Percentiles rank a stretch among this genome's conserved stretches.
phyloP scores from a whole-genome alignment of 1,140 invertebrate species.

The Physella acuta region DNA sequence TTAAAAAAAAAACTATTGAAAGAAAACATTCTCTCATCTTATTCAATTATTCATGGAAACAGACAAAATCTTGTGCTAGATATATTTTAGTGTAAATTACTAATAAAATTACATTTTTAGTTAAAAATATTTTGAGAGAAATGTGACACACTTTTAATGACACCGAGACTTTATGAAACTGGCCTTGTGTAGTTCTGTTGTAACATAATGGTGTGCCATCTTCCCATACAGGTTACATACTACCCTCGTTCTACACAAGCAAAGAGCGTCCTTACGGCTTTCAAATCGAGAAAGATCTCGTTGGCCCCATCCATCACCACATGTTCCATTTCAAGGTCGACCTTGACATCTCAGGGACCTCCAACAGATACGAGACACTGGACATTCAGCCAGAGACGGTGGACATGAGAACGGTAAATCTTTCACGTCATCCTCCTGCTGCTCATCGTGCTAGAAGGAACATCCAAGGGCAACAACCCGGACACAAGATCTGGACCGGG shows the following conservation, averaged over 20 bases:
- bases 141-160: no score
- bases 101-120: no score
- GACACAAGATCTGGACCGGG: no score
- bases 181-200: neutral
- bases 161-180: neutral
- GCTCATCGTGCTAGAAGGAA: no score
- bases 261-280: constrained; percentile 37
- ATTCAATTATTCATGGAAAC: neutral
- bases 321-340: constrained; percentile 48
- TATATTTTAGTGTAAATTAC: neutral
- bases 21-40: no score
- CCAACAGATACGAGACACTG: constrained; percentile 41
- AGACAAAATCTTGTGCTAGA: neutral
- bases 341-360: constrained; percentile 37
- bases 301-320: constrained; percentile 46
- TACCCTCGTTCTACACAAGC: constrained; percentile 31
- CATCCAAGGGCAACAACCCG: no score
- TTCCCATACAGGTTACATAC: constrained; percentile 37
- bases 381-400: constrained; percentile 34
- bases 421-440: no score
- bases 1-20: no score
- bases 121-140: no score
- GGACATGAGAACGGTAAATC: no score
- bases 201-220: neutral
- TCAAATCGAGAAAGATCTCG: constrained; percentile 27